Conservation (phyloP, 2,113 vertebrate genomes). For the Apodemus speciosus region DNA sequence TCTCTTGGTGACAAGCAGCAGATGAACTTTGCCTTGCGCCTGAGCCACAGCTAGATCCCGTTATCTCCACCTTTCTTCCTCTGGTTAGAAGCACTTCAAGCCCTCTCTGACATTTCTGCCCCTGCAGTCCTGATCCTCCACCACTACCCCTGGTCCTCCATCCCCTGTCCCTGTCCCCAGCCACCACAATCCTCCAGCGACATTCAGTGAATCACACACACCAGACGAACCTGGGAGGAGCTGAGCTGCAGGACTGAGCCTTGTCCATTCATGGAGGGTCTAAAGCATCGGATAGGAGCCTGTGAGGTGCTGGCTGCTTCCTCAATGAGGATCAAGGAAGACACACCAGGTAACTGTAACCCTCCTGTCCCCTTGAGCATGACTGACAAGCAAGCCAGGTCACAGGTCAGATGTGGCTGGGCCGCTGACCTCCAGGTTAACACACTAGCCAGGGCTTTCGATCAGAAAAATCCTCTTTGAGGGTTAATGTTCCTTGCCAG, state of each 20-base stretch:
- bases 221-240: background rate
- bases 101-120: background rate
- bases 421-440: constrained; percentile 87
- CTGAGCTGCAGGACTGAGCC: no score
- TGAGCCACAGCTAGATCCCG: background rate
- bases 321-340: no score
- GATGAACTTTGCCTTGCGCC: background rate
- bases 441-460: constrained; percentile 78
- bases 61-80: background rate
- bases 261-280: background rate
- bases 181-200: background rate
- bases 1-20: background rate
- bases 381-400: constrained; percentile 81
- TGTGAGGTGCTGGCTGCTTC: background rate
- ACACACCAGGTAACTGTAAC: background rate
- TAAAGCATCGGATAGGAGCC: background rate
- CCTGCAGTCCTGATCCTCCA: no score
- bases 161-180: background rate
- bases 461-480: background rate
- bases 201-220: background rate
- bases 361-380: background rate
- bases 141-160: no score
- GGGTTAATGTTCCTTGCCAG: background rate
- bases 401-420: constrained; percentile 81
- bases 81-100: background rate